phyloP scores from a whole-genome alignment of 2,113 vertebrate species.

The Pangasianodon gigas region DNA sequence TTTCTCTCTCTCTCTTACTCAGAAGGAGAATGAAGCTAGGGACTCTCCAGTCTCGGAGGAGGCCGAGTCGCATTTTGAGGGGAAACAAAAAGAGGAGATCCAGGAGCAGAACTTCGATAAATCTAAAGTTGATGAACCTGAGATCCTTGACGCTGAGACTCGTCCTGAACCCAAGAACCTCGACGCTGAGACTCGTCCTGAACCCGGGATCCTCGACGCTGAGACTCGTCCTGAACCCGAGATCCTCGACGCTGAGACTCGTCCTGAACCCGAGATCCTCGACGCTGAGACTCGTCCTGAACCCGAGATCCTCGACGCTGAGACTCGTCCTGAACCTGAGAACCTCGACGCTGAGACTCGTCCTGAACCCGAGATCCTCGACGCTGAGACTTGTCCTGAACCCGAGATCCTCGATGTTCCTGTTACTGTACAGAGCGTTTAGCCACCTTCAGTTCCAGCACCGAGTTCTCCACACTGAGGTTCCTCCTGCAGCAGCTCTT shows the following conservation, averaged over 20 bases:
- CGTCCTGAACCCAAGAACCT: background rate
- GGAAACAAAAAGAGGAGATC: constrained; percentile 71
- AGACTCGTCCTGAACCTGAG: background rate
- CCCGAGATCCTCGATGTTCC: background rate
- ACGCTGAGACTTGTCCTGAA: constrained; percentile 29
- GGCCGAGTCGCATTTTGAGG: constrained; percentile 81
- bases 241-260: constrained; percentile 71
- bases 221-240: background rate
- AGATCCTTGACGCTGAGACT: background rate
- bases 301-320: constrained; percentile 75
- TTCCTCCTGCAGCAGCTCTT: background rate
- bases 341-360: constrained; percentile 62
- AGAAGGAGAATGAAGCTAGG: constrained; percentile 88
- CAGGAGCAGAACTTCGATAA: constrained; percentile 67
- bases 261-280: constrained; percentile 61
- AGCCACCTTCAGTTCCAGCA: background rate
- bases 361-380: constrained; percentile 63
- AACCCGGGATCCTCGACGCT: constrained; percentile 65
- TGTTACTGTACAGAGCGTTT: background rate
- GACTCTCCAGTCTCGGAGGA: constrained; percentile 88
- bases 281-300: constrained; percentile 76
- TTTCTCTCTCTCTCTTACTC: constrained; percentile 1
- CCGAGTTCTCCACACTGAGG: background rate
- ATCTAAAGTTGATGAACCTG: constrained; percentile 67
- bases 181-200: constrained; percentile 63